Percentiles rank a stretch among this genome's conserved stretches.
Evolutionary conservation across 2,113 vertebrate genomes (phyloP).

Genomic region (Rhipidura dahli): DNA sequence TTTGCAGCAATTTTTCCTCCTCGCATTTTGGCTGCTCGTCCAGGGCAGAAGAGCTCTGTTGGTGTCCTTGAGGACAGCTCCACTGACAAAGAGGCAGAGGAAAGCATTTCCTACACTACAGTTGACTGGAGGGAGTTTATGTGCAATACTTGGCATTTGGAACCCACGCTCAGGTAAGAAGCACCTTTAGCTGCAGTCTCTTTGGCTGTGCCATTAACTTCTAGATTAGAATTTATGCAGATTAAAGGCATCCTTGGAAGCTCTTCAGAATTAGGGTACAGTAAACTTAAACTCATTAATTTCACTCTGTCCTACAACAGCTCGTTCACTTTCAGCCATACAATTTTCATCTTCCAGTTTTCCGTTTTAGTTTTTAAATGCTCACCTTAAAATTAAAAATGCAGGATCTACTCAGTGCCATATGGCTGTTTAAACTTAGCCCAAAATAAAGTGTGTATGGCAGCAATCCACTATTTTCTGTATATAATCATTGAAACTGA

Average conservation of each 20-base stretch:
- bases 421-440: not conserved
- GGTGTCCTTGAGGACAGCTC: conserved; percentile 82
- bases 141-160: conserved; percentile 99
- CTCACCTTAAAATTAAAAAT: not conserved
- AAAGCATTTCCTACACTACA: conserved; percentile 87
- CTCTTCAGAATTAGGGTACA: not conserved
- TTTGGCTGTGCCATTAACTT: not conserved
- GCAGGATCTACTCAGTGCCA: not conserved
- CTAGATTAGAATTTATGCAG: not conserved
- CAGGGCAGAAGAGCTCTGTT: conserved; percentile 91
- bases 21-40: conserved; percentile 83
- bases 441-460: not conserved
- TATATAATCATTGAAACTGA: not conserved
- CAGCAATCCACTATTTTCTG: not conserved
- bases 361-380: not conserved
- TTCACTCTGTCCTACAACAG: not conserved
- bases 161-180: conserved; percentile 91
- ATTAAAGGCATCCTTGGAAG: not conserved
- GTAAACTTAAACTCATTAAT: not conserved
- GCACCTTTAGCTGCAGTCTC: not conserved
- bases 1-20: conserved; percentile 89
- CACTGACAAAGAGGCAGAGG: conserved; percentile 83
- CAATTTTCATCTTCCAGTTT: not conserved
- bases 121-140: conserved; percentile 98
- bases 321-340: not conserved